Evolutionary conservation across 2,113 vertebrate species (phyloP).

Genomic region (Labeo catla): DNA sequence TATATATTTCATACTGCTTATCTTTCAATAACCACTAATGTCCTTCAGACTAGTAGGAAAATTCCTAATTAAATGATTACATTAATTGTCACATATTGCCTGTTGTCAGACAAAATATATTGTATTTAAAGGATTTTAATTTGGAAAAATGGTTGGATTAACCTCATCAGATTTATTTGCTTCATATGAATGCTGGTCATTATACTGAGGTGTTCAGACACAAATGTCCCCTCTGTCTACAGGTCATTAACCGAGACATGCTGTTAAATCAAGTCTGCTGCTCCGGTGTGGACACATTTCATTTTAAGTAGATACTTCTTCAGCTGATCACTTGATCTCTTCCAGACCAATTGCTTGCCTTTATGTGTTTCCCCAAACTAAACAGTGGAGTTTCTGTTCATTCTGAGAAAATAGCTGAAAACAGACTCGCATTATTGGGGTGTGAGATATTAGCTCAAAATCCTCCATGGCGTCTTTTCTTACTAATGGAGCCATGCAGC

Average conservation of each 20-base stretch:
- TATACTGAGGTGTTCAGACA: constrained; percentile 49
- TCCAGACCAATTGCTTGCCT: constrained; percentile 52
- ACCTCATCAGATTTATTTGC: not conserved
- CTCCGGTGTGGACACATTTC: constrained; percentile 31
- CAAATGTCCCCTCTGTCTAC: constrained; percentile 45
- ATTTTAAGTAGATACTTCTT: constrained; percentile 38
- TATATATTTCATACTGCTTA: no score
- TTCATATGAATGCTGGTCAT: constrained; percentile 18
- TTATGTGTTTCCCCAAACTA: constrained; percentile 54
- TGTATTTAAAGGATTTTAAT: not conserved
- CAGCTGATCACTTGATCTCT: constrained; percentile 50
- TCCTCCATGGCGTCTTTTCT: constrained; percentile 49
- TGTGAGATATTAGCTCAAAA: constrained; percentile 39
- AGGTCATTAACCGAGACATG: constrained; percentile 46
- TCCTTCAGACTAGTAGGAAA: not conserved
- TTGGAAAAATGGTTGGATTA: not conserved
- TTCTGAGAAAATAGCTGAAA: constrained; percentile 50
- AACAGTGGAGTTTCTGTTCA: constrained; percentile 37
- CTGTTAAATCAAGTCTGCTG: constrained; percentile 7
- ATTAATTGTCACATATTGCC: not conserved
- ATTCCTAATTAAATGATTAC: not conserved
- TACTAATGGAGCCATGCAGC: constrained; percentile 20
- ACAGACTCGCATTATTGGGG: constrained; percentile 44
- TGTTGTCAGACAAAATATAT: not conserved
- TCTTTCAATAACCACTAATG: not conserved